These are phyloP conservation scores for Drosophila truncata DNA, from an alignment of 1,140 invertebrate genomes.

Conservation along the genomic window DNA sequence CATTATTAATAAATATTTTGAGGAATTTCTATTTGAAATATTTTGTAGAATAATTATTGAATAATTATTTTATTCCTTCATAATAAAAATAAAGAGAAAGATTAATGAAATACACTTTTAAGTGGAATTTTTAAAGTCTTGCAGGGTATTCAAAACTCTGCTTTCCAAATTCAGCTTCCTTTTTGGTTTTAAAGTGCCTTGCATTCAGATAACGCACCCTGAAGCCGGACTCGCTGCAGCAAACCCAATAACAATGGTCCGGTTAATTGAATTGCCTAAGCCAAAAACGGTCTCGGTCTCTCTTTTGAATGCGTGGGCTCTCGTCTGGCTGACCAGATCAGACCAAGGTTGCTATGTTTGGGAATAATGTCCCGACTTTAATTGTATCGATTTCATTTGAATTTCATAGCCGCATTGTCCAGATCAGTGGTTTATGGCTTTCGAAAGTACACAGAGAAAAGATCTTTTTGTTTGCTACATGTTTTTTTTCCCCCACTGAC, in stretches of 20 bases:
- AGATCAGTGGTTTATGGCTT: slow-evolving; percentile 27
- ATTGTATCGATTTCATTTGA: slow-evolving; percentile 64
- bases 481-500: slow-evolving; percentile 8
- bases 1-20: background rate
- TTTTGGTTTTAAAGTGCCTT: background rate
- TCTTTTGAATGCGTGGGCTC: slow-evolving; percentile 68
- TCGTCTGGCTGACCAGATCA: slow-evolving; percentile 11
- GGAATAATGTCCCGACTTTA: slow-evolving; percentile 61
- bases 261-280: slow-evolving; percentile 71
- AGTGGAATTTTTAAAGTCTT: background rate
- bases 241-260: slow-evolving; percentile 59
- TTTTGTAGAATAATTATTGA: too few relatives aligned
- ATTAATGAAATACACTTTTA: background rate
- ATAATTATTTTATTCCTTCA: too few relatives aligned
- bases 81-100: too few relatives aligned
- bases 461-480: background rate
- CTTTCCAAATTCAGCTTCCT: background rate
- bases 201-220: slow-evolving; percentile 57
- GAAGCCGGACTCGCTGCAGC: slow-evolving; percentile 6
- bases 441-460: slow-evolving; percentile 29
- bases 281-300: slow-evolving; percentile 33
- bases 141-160: background rate
- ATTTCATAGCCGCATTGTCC: slow-evolving; percentile 39
- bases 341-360: slow-evolving; percentile 52
- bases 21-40: background rate